phyloP scores from a whole-genome alignment of 2,113 vertebrate species.

The Prionailurus bengalensis region DNA sequence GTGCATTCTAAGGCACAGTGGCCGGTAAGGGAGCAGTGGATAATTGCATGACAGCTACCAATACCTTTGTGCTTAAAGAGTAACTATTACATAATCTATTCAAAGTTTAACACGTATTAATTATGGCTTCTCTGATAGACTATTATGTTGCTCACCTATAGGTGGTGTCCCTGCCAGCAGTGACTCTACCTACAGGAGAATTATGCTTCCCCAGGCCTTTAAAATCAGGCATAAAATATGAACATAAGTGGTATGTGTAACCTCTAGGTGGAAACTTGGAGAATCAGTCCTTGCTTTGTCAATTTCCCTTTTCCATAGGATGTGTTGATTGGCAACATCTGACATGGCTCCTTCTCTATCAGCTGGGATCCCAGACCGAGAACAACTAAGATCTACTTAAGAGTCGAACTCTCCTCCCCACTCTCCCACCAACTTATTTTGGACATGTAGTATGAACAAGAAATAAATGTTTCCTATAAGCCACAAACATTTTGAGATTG shows the following conservation, averaged over 20 bases:
- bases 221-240: slow-evolving; percentile 45
- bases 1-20: neutral
- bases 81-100: neutral
- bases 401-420: neutral
- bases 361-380: neutral
- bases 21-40: neutral
- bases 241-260: neutral
- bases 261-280: neutral
- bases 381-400: neutral
- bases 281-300: neutral
- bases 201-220: neutral
- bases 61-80: neutral
- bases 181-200: neutral
- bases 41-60: neutral
- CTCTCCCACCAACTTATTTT: neutral
- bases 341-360: neutral
- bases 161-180: neutral
- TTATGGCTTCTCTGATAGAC: neutral
- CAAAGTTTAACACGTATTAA: neutral
- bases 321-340: neutral
- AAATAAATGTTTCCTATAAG: slow-evolving; percentile 10
- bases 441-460: neutral
- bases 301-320: slow-evolving; percentile 1
- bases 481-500: neutral
- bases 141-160: neutral